These are phyloP conservation scores for Drosophila gaucha DNA, from an alignment of 2,888 invertebrate genomes.

Conservation along the genomic window DNA sequence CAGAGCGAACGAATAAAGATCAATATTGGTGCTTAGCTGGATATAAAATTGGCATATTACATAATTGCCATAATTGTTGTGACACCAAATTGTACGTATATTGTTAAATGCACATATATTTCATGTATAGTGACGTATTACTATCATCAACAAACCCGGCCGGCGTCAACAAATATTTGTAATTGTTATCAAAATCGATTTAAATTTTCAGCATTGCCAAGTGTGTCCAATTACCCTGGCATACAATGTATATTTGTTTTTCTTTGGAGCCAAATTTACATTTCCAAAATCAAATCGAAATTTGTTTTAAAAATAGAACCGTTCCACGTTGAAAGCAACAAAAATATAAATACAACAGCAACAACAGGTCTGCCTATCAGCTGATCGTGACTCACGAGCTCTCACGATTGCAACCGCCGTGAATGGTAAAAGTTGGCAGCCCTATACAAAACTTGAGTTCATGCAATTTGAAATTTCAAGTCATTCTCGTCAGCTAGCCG, in stretches of 20 bases:
- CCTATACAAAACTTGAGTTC: background rate
- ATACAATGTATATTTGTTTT: constrained; percentile 19
- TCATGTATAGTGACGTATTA: constrained; percentile 20
- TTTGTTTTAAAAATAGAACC: constrained; percentile 69
- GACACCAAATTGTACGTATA: constrained; percentile 37
- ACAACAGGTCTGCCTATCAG: constrained; percentile 52
- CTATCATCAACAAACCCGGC: constrained; percentile 27
- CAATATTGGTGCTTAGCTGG: constrained; percentile 18
- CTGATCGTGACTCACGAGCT: constrained; percentile 40
- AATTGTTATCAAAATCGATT: constrained; percentile 1
- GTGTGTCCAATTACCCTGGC: constrained; percentile 10
- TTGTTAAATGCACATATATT: constrained; percentile 44
- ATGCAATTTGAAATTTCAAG: constrained; percentile 58
- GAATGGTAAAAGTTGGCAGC: constrained; percentile 5
- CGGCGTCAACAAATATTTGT: constrained; percentile 25
- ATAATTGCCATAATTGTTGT: constrained; percentile 58
- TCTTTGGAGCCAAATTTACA: constrained; percentile 47
- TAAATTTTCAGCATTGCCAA: constrained; percentile 33
- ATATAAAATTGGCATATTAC: constrained; percentile 44
- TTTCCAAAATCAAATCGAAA: constrained; percentile 69
- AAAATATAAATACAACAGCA: constrained; percentile 37
- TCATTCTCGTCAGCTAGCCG: constrained; percentile 41
- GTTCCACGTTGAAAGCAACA: constrained; percentile 60
- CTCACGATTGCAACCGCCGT: background rate
- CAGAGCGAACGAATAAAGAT: constrained; percentile 6